Evolutionary conservation across 1,140 invertebrate species (phyloP).

Genomic region (Hyles vespertilio): DNA sequence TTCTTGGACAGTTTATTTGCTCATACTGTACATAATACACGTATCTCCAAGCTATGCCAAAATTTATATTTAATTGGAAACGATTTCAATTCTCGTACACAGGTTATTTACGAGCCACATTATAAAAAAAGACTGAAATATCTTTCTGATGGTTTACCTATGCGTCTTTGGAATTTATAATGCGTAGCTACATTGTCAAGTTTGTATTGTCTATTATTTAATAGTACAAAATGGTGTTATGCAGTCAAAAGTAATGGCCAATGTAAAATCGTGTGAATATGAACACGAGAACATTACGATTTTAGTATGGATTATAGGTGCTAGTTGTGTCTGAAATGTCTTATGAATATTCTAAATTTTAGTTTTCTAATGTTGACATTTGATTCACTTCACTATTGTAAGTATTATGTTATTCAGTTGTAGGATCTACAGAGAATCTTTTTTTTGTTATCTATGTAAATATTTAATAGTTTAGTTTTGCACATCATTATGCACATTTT

Average conservation of each 20-base stretch:
- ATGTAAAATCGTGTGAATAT: too few relatives aligned
- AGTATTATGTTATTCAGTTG: slow-evolving; percentile 17
- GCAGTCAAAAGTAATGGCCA: slow-evolving; percentile 19
- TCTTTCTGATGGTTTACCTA: slow-evolving; percentile 8
- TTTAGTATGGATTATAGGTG: slow-evolving; percentile 41
- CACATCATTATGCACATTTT: slow-evolving; percentile 35
- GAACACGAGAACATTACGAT: slow-evolving; percentile 6
- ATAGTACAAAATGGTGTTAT: slow-evolving; percentile 44
- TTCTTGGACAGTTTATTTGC: slow-evolving; percentile 3
- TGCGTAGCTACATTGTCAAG: neutral
- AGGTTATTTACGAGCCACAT: slow-evolving; percentile 21
- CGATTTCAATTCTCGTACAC: too few relatives aligned
- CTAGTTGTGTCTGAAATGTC: slow-evolving; percentile 59
- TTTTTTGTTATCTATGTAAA: slow-evolving; percentile 21
- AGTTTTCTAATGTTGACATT: slow-evolving; percentile 13
- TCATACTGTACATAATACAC: slow-evolving; percentile 11
- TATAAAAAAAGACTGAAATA: slow-evolving; percentile 34
- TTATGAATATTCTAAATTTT: slow-evolving; percentile 43
- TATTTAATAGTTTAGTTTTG: slow-evolving; percentile 18
- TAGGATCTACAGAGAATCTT: slow-evolving; percentile 17
- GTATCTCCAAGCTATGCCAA: slow-evolving; percentile 13
- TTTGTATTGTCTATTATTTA: slow-evolving; percentile 37
- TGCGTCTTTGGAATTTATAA: slow-evolving; percentile 11
- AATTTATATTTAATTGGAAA: slow-evolving; percentile 7
- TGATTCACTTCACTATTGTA: slow-evolving; percentile 10